Conservation (phyloP, 2,888 invertebrate species). For the Neoitamus cyanurus region DNA sequence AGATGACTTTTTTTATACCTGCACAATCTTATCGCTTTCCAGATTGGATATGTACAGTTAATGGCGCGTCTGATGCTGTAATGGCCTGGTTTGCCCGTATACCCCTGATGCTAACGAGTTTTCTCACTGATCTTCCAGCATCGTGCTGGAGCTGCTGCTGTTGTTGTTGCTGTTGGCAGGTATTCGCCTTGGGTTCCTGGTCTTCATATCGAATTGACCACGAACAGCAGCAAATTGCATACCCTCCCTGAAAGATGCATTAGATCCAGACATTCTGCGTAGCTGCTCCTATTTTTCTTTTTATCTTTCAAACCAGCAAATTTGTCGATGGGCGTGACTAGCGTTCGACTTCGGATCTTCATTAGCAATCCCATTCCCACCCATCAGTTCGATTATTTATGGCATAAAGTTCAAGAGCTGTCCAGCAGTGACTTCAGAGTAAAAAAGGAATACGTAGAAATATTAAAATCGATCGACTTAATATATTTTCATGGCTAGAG, state of each 20-base stretch:
- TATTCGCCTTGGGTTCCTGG: background rate
- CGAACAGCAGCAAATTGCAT: background rate
- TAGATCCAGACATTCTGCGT: background rate
- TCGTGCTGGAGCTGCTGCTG: background rate
- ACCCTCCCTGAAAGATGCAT: background rate
- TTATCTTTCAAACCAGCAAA: background rate
- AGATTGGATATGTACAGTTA: constrained; percentile 27
- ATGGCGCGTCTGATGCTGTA: constrained; percentile 31
- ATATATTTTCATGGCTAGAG: no score
- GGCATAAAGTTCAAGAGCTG: background rate
- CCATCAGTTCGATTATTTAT: background rate
- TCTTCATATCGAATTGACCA: background rate
- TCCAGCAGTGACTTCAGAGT: background rate
- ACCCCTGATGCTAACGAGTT: background rate
- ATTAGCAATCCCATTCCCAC: background rate
- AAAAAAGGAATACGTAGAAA: background rate
- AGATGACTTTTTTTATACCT: background rate
- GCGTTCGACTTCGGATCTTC: background rate
- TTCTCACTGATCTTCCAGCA: background rate
- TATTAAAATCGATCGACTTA: background rate
- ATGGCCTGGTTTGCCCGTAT: constrained; percentile 21
- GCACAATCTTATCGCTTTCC: background rate
- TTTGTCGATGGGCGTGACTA: background rate
- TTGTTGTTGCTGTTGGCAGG: background rate
- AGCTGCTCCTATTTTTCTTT: background rate